Percentiles rank a stretch among this genome's conserved stretches.
phyloP scores from a whole-genome alignment of 2,888 invertebrate genomes.

The Crepidodera aurea region DNA sequence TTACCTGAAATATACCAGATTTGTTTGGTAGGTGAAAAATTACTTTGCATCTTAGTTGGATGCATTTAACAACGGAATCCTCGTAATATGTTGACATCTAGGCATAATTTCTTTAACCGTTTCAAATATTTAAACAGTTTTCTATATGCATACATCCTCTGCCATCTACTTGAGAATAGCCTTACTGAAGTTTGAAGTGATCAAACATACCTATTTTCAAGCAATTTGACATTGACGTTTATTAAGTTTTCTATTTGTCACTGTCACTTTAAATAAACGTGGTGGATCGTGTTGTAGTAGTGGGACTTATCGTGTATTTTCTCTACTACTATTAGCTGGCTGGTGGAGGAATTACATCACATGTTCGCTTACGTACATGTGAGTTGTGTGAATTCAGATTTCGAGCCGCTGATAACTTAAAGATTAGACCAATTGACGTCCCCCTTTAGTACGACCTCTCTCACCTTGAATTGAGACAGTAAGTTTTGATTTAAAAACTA shows the following conservation, averaged over 20 bases:
- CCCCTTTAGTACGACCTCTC: conserved; percentile 45
- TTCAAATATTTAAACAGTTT: too few relatives aligned
- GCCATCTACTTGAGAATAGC: too few relatives aligned
- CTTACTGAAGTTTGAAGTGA: too few relatives aligned
- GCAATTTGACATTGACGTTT: not conserved
- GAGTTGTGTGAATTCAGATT: conserved; percentile 11
- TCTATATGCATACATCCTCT: too few relatives aligned
- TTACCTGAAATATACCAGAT: too few relatives aligned
- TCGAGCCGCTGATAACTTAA: conserved; percentile 28
- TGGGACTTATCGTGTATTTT: not conserved
- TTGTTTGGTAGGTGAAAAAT: too few relatives aligned
- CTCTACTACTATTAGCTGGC: not conserved
- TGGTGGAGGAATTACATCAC: conserved; percentile 28
- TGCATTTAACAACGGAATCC: too few relatives aligned
- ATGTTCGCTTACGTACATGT: conserved; percentile 33
- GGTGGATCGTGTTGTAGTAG: not conserved
- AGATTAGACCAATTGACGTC: conserved; percentile 15
- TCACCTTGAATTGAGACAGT: conserved; percentile 48
- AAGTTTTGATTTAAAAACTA: conserved; percentile 29
- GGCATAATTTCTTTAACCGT: too few relatives aligned
- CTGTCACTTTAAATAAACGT: not conserved
- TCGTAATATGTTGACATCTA: too few relatives aligned
- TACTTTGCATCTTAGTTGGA: too few relatives aligned
- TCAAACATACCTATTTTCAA: too few relatives aligned
- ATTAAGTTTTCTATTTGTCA: not conserved